Conservation (phyloP, 2,797 vertebrate species). For the Eulemur mongoz region DNA sequence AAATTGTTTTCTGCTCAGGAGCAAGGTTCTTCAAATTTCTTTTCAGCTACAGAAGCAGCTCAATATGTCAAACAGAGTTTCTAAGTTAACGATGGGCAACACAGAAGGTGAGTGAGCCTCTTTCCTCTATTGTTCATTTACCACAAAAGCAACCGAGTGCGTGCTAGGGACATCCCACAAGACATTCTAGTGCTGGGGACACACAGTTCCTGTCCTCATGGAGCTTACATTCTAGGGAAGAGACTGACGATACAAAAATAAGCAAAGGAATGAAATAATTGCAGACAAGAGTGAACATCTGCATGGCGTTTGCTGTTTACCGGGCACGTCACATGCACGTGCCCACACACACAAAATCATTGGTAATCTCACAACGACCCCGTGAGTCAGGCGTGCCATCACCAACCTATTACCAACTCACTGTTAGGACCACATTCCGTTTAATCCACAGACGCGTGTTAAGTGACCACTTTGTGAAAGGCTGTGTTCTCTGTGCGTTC, state of each 20-base stretch:
- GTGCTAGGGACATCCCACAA: background rate
- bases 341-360: fast-evolving
- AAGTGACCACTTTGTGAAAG: background rate
- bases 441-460: background rate
- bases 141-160: background rate
- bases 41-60: background rate
- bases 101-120: background rate
- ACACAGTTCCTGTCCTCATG: background rate
- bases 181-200: background rate
- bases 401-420: background rate
- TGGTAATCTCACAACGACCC: background rate
- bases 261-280: background rate
- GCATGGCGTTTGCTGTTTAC: background rate
- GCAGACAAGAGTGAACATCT: background rate
- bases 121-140: background rate
- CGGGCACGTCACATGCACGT: background rate
- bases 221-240: background rate
- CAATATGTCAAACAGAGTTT: background rate
- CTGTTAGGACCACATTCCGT: too few species aligned
- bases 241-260: background rate
- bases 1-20: background rate
- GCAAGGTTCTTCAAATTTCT: background rate
- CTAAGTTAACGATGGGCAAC: background rate
- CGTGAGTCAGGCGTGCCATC: background rate
- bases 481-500: background rate